A percentile compares a stretch with the other conserved stretches of the same genome.
These are phyloP conservation scores for Philopedon plagiatum DNA, from an alignment of 2,888 invertebrate species.

Conservation along the genomic window DNA sequence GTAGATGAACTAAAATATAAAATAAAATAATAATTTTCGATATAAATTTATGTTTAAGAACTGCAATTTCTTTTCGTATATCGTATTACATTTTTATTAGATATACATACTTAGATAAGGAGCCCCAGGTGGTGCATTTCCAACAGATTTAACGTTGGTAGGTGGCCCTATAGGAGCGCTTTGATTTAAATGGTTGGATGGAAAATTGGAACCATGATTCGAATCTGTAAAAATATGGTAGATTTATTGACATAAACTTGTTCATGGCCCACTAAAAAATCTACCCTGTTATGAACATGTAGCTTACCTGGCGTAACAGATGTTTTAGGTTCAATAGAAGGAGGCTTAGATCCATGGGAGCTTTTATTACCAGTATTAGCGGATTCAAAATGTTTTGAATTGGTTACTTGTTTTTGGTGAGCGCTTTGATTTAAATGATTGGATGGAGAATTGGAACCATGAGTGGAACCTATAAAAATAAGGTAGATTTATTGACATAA, in stretches of 20 bases:
- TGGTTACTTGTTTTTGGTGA: conserved; percentile 13
- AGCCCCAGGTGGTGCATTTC: conserved; percentile 41
- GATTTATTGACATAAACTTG: too few species aligned
- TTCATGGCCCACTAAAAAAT: too few species aligned
- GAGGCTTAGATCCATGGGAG: conserved; percentile 5
- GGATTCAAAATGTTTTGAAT: conserved; percentile 13
- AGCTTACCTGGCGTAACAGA: not conserved
- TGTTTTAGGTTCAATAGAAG: conserved; percentile 21
- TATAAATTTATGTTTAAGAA: too few species aligned
- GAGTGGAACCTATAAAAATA: not conserved
- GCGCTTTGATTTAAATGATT: too few species aligned
- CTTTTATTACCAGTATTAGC: conserved; percentile 19
- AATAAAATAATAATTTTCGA: too few species aligned
- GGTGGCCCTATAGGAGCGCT: conserved; percentile 51
- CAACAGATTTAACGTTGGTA: conserved; percentile 44
- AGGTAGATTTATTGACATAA: too few species aligned
- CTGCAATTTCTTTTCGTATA: too few species aligned
- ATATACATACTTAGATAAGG: conserved; percentile 38
- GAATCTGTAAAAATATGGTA: not conserved
- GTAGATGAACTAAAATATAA: conserved; percentile 50
- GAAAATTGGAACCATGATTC: too few species aligned
- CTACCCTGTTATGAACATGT: too few species aligned
- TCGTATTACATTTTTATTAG: too few species aligned
- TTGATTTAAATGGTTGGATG: conserved; percentile 25
- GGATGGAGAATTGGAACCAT: too few species aligned